Conservation (phyloP, 2,888 invertebrate species). For the Spilarctia lutea region DNA sequence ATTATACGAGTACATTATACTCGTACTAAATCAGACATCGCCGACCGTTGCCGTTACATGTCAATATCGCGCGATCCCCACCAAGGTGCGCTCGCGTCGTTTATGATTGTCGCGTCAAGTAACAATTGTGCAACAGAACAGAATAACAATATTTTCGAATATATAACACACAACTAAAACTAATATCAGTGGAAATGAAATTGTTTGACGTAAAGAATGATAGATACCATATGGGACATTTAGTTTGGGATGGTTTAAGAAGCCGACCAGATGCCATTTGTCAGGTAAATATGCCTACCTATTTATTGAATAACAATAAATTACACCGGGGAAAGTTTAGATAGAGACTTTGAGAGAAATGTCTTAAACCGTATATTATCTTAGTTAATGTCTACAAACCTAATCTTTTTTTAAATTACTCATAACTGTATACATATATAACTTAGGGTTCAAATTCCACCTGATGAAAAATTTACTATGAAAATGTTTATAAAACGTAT, state of each 20-base stretch:
- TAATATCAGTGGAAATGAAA: slow-evolving; percentile 27
- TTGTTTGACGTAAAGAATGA: slow-evolving; percentile 42
- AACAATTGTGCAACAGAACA: background rate
- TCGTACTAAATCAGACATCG: too few relatives aligned
- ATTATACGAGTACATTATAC: too few relatives aligned
- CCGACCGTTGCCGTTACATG: too few relatives aligned
- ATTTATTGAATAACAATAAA: background rate
- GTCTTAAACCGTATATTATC: too few relatives aligned
- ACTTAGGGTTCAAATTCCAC: too few relatives aligned
- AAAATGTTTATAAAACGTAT: too few relatives aligned
- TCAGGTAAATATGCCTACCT: slow-evolving; percentile 29
- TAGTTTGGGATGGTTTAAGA: slow-evolving; percentile 56
- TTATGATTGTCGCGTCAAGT: background rate
- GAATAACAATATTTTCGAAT: background rate
- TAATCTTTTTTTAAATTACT: too few relatives aligned
- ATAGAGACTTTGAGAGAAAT: too few relatives aligned
- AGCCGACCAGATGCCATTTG: slow-evolving; percentile 53
- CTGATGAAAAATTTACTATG: too few relatives aligned
- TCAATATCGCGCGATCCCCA: background rate
- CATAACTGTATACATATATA: too few relatives aligned
- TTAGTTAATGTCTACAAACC: too few relatives aligned
- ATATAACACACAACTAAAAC: background rate
- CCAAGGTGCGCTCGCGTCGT: background rate
- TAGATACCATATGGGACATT: slow-evolving; percentile 59
- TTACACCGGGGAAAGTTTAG: too few relatives aligned